Evolutionary conservation across 2,888 invertebrate genomes (phyloP).

Genomic region (Emmelina monodactyla): DNA sequence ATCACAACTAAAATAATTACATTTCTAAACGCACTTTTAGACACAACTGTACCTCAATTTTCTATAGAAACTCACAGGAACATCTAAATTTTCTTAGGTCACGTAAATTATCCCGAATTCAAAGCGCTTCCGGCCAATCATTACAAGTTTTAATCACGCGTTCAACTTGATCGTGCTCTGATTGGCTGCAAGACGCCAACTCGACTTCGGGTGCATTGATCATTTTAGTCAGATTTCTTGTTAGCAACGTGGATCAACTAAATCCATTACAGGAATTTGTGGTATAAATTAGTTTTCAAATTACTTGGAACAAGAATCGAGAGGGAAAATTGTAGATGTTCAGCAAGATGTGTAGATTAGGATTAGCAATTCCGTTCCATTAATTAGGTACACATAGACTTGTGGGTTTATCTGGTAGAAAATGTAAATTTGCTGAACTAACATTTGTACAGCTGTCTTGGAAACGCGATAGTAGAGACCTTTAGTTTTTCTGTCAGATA

Average conservation of each 20-base stretch:
- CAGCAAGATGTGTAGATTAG: slow-evolving; percentile 27
- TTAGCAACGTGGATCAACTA: too few relatives aligned
- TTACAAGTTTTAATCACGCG: too few relatives aligned
- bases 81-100: too few relatives aligned
- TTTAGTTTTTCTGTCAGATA: background rate
- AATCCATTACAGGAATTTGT: too few relatives aligned
- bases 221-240: too few relatives aligned
- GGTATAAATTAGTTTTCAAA: too few relatives aligned
- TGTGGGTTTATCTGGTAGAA: slow-evolving; percentile 33
- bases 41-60: slow-evolving; percentile 2
- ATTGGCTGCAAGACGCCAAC: too few relatives aligned
- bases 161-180: too few relatives aligned
- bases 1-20: slow-evolving; percentile 56
- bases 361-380: slow-evolving; percentile 34
- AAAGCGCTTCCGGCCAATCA: too few relatives aligned
- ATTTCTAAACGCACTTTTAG: slow-evolving; percentile 34
- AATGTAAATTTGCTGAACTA: slow-evolving; percentile 3
- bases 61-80: too few relatives aligned
- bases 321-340: slow-evolving; percentile 22
- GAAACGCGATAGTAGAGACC: background rate
- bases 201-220: too few relatives aligned
- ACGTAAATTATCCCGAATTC: too few relatives aligned
- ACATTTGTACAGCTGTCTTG: background rate
- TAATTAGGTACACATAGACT: slow-evolving; percentile 17
- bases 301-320: background rate